Base-by-base conservation (phyloP, 2,113 vertebrate genomes). In the Mustela lutreola region DNA sequence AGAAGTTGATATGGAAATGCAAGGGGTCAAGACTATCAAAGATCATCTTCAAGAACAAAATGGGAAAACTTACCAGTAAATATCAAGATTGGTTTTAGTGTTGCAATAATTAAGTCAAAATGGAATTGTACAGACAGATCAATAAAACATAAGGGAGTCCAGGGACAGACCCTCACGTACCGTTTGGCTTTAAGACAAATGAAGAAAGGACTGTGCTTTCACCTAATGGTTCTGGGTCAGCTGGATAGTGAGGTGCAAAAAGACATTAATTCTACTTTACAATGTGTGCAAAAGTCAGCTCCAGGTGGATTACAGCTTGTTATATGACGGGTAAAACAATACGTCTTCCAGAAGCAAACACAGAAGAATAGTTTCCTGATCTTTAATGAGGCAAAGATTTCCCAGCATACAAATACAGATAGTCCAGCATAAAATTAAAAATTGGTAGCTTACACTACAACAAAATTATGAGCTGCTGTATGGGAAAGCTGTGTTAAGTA, bases 21-120 rank as follows among this genome's bases (percentile, higher is more conserved):
- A 84, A 87, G 50, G 65, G 89, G 28, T 80, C 50, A 94, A 88
- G 58, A 93, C 58, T 26, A 45, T 7, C 28, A 79, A 93, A 80
- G 31, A 93, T 15, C 45, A 62, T 45, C 53, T 70, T 58, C 18
- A 80, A 89, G 70, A 79, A 62, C 60, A 71, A 90, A 90, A 42
- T 31, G 73, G 10, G 63, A 53, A 78, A 80, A 90, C 21, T 81
- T 80, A 85, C 3, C 84, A 63, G 6, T 36, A 73, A 56, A 65
- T 26, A 75, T 15, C 18, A 87, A 81, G 31, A 45, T 28, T 89
- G 53, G n/a, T 80, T 85, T 84, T 65, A 91, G 39, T 26, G 18
- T 31, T 75, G 65, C 11, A 31, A 5, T 15, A 39, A 26, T 26
- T 56, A 65, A 33, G 28, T 81, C 31, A 75, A 56, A 80, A 26